These are phyloP conservation scores for Thalpophila matura DNA, from an alignment of 2,888 invertebrate genomes.

Conservation along the genomic window DNA sequence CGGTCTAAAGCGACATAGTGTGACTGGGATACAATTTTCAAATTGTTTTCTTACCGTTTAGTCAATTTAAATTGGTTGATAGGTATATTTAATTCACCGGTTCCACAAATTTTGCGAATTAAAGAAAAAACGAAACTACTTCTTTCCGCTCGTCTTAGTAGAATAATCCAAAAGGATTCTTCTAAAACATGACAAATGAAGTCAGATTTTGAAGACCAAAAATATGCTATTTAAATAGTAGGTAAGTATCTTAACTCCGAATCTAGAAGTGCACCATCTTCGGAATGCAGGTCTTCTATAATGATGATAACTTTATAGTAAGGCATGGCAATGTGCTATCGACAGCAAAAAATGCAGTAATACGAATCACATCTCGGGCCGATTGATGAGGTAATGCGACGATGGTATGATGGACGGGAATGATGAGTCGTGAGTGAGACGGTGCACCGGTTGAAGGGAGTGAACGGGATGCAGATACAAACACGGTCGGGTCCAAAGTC, in stretches of 20 bases:
- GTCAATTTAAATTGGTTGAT: constrained; percentile 3
- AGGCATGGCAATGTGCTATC: constrained; percentile 47
- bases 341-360: constrained; percentile 78
- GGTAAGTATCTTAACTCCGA: constrained; percentile 1
- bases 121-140: not conserved
- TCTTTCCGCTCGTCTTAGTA: constrained; percentile 15
- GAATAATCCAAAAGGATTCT: not conserved
- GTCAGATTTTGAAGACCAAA: not conserved
- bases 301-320: constrained; percentile 54
- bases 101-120: not conserved
- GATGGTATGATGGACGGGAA: constrained; percentile 72
- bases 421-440: constrained; percentile 68
- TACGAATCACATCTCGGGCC: constrained; percentile 74
- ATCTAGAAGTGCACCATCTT: constrained; percentile 18
- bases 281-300: constrained; percentile 47
- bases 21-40: constrained; percentile 38
- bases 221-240: not conserved
- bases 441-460: constrained; percentile 65
- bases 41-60: constrained; percentile 15
- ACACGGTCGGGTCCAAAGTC: constrained; percentile 85
- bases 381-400: constrained; percentile 80
- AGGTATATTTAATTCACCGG: constrained; percentile 2
- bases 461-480: constrained; percentile 82
- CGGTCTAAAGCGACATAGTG: constrained; percentile 43
- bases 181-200: not conserved